Base-by-base conservation (phyloP, 1,140 invertebrate genomes). In the Aphelenchoides avenae region DNA sequence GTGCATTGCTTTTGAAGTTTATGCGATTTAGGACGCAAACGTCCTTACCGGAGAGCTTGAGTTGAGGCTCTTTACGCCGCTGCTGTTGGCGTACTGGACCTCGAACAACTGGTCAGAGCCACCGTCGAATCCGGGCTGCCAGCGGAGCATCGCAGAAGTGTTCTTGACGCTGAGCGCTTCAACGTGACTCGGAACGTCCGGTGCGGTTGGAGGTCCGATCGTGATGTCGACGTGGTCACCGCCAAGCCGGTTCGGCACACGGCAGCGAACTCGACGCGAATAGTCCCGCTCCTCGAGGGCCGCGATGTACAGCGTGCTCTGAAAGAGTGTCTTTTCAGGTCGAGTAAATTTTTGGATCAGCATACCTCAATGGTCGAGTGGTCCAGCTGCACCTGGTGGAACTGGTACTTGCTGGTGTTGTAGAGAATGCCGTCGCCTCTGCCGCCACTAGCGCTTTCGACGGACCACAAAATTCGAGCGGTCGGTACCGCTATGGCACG, bases 81-180 rank as follows among this genome's bases (percentile, higher is more conserved):
- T 54, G 24, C 49, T 71, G 9, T 68, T 66, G 36, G 75, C 83
- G 79, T 84, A 93, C 52, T 87, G 81, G 13, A 95, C 83, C 40
- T 86, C 84, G 77, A 88, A 94, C 26, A 85, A 85, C 42, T 91
- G 88, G 41, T 83, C 81, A 33, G 89, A 80, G 4, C 93, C 93
- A 0, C 93, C 93, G 78, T 96, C 87, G 18, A 97, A 97, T 2
- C 91, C 91, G 7, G 90, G 87, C 33, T 84, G 84, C 92, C 93
- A 97, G 36, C 84, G 80, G 15, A 97, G 76, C 0, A 86, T 86
- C 2, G 92, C 86, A 27, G 87, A 85, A 72, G 91, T 87, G 76
- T 93, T 87, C 0, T 91, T 92, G 0, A 87, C 84, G 77, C 96
- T 95, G 24, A 86, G 78, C 44, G 87, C 83, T 60, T 84, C 82